Conservation (phyloP, 2,113 vertebrate species). For the Pangasianodon gigas region DNA sequence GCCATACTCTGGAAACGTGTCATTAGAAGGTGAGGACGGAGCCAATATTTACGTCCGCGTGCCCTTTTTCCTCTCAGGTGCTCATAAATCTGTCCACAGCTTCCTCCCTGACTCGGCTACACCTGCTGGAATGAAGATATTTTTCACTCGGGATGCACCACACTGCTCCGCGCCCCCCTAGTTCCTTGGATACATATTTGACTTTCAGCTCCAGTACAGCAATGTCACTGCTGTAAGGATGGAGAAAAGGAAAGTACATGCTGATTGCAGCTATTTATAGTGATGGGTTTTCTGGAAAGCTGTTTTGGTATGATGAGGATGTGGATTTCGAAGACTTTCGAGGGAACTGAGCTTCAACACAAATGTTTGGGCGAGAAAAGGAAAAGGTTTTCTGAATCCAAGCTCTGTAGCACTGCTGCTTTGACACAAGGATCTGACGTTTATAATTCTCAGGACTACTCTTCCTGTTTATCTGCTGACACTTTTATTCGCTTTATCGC, state of each 20-base stretch:
- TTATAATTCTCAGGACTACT: conserved; percentile 32
- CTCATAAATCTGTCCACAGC: conserved; percentile 38
- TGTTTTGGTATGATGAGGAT: neutral
- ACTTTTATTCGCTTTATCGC: conserved; percentile 32
- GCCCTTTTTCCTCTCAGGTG: neutral
- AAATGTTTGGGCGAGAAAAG: neutral
- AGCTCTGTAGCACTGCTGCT: neutral
- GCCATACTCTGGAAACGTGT: neutral
- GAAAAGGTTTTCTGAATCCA: neutral
- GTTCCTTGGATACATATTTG: conserved; percentile 37
- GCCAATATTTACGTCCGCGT: conserved; percentile 7
- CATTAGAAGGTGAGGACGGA: conserved; percentile 2
- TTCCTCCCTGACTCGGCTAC: neutral
- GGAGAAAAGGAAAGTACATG: conserved; percentile 7
- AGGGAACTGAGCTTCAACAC: neutral
- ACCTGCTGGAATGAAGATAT: conserved; percentile 39
- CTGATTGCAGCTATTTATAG: conserved; percentile 24
- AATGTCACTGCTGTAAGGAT: neutral
- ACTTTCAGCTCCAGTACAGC: conserved; percentile 42
- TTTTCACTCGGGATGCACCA: conserved; percentile 21
- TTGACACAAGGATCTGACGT: conserved; percentile 25
- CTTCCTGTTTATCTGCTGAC: conserved; percentile 45
- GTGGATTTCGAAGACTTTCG: neutral
- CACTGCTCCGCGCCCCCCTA: neutral
- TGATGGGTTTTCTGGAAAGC: neutral